Evolutionary conservation across 2,113 vertebrate genomes (phyloP).

Genomic region (Glaucidium brasilianum): DNA sequence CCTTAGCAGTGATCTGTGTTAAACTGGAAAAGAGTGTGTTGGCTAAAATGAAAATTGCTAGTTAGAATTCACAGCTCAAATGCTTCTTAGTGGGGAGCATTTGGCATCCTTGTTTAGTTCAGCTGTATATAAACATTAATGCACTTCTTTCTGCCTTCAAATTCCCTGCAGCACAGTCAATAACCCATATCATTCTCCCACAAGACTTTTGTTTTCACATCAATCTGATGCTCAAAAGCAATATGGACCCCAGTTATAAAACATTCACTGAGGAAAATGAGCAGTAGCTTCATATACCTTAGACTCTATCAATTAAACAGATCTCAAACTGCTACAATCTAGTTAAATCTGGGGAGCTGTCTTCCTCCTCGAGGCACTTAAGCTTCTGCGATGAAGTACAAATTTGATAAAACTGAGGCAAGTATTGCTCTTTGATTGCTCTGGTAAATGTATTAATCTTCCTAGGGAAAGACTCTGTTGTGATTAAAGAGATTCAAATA

Average conservation of each 20-base stretch:
- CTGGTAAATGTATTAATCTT: background rate
- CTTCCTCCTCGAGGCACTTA: background rate
- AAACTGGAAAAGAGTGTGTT: background rate
- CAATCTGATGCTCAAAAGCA: background rate
- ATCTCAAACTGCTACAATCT: background rate
- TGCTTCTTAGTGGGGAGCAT: background rate
- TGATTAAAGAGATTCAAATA: background rate
- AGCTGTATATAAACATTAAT: constrained; percentile 3
- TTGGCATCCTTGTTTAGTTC: constrained; percentile 21
- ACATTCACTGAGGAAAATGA: background rate
- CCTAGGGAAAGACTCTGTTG: background rate
- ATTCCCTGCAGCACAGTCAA: constrained; percentile 5
- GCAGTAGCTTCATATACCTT: background rate
- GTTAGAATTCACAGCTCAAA: constrained; percentile 8
- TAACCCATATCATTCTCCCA: constrained; percentile 25
- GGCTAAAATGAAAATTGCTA: constrained; percentile 14
- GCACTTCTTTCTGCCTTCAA: background rate
- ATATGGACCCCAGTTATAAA: background rate
- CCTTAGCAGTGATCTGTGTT: background rate
- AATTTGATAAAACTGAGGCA: background rate
- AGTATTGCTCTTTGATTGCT: background rate
- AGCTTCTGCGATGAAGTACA: background rate
- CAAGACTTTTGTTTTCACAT: constrained; percentile 26
- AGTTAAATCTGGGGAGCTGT: background rate
- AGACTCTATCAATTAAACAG: background rate